Conservation (phyloP, 92 coral and sea anemone species). For the Phenganax subtilis region DNA sequence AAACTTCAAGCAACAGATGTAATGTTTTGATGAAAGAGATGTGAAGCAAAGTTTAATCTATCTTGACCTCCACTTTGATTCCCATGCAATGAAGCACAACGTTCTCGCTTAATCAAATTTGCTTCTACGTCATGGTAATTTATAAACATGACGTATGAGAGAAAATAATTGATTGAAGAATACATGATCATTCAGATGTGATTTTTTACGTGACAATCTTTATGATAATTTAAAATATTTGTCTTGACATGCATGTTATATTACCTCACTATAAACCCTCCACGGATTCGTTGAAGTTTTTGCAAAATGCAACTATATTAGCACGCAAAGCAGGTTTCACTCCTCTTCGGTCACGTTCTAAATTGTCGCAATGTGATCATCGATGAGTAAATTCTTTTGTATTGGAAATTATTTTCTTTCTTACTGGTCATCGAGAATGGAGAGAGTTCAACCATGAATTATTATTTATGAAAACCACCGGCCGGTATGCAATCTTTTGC, state of each 20-base stretch:
- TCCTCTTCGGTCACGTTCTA: too few relatives aligned
- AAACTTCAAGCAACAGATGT: neutral
- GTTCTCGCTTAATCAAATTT: neutral
- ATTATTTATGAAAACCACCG: too few relatives aligned
- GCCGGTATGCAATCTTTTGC: too few relatives aligned
- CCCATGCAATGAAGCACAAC: neutral
- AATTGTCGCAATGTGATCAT: too few relatives aligned
- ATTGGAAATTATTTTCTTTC: too few relatives aligned
- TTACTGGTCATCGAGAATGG: too few relatives aligned
- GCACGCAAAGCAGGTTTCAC: neutral
- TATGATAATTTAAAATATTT: neutral
- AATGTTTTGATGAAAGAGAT: neutral
- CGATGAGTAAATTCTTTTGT: too few relatives aligned
- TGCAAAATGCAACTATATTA: constrained; percentile 2
- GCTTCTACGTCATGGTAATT: neutral
- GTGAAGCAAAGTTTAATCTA: neutral
- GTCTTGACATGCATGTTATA: neutral
- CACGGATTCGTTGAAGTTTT: neutral
- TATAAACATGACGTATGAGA: too few relatives aligned
- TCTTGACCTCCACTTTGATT: neutral
- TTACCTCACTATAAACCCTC: neutral
- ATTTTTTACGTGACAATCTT: too few relatives aligned
- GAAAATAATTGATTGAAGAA: too few relatives aligned
- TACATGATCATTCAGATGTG: too few relatives aligned
- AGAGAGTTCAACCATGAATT: too few relatives aligned